phyloP scores from a whole-genome alignment of 92 coral and sea anemone species.

The Porites cylindrica region DNA sequence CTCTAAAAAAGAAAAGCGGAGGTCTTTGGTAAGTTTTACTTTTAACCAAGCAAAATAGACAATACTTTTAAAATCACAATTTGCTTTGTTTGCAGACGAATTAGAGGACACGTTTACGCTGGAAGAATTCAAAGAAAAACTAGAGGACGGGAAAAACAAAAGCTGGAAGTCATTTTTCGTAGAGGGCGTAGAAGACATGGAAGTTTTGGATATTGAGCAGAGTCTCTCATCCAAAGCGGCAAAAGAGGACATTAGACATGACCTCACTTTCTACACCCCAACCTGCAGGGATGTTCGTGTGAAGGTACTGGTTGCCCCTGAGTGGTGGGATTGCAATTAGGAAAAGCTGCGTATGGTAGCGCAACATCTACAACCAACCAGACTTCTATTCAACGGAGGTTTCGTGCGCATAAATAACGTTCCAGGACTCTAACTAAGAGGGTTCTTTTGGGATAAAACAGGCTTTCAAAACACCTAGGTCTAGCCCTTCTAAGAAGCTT shows the following conservation, averaged over 20 bases:
- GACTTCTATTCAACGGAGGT: no score
- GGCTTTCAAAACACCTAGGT: no score
- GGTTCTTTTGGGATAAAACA: no score
- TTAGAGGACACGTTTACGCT: slow-evolving; percentile 10
- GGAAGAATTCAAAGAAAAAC: slow-evolving; percentile 29
- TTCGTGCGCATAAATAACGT: no score
- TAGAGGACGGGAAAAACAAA: neutral
- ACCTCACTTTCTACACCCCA: slow-evolving; percentile 47
- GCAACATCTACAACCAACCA: no score
- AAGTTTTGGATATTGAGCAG: slow-evolving; percentile 16
- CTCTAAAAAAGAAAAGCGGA: no score
- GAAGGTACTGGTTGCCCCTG: slow-evolving; percentile 15
- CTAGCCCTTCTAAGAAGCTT: no score
- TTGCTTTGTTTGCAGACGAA: slow-evolving; percentile 19
- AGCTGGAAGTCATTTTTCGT: slow-evolving; percentile 17
- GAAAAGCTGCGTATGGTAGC: no score
- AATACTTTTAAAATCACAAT: neutral
- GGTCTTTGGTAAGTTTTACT: no score
- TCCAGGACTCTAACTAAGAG: no score
- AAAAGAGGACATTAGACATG: slow-evolving; percentile 33
- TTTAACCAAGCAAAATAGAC: neutral
- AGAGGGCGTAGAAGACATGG: slow-evolving; percentile 24
- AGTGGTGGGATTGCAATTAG: neutral
- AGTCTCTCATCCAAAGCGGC: neutral
- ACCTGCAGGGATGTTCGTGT: slow-evolving; percentile 35